These are phyloP conservation scores for Tympanuchus pallidicinctus DNA, from an alignment of 2,113 vertebrate species.

Conservation along the genomic window DNA sequence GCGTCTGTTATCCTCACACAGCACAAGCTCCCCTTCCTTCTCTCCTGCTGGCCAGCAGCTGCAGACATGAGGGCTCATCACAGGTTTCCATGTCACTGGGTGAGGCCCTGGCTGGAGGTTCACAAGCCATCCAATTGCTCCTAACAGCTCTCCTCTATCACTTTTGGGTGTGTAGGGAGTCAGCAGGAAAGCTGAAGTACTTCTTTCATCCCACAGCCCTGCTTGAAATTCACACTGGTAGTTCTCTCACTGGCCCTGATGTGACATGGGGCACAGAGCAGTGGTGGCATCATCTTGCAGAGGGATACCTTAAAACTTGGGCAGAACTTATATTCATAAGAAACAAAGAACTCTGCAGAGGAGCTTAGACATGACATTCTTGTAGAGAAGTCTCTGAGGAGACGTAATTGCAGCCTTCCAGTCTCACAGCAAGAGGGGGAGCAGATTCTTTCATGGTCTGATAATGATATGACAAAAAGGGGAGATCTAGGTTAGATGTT, in stretches of 20 bases:
- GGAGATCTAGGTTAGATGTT: no score
- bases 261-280: neutral
- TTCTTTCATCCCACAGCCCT: neutral
- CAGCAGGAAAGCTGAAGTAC: neutral
- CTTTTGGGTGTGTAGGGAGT: neutral
- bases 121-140: neutral
- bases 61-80: neutral
- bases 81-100: neutral
- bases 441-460: no score
- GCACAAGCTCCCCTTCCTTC: neutral
- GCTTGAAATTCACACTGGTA: neutral
- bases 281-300: neutral
- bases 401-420: no score
- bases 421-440: no score
- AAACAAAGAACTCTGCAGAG: neutral
- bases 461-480: no score
- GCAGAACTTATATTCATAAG: neutral
- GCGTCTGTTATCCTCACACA: neutral
- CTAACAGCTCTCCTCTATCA: rapidly evolving
- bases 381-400: no score
- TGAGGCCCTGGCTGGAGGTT: neutral
- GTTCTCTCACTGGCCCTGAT: neutral
- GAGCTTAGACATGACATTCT: neutral
- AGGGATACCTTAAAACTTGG: neutral
- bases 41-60: neutral